Base-by-base conservation (phyloP, 2,888 invertebrate species). In the Malthinus seriepunctatus region DNA sequence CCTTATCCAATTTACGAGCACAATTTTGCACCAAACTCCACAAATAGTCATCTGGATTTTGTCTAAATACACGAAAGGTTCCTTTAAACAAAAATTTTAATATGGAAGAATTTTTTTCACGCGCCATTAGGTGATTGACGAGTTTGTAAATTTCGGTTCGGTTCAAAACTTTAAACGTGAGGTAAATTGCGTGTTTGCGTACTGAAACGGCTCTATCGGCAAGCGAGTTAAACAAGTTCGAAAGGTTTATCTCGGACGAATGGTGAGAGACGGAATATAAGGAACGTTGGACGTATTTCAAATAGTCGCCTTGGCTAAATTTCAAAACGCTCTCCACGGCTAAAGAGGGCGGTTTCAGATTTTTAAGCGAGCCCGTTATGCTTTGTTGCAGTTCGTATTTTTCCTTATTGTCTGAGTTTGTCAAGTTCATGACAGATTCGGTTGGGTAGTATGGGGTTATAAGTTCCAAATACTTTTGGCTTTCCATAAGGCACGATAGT, bases 21-120 rank as follows among this genome's bases (percentile, higher is more conserved):
- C 34, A 44, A 1, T 14, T 9, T 38, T 48, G 51, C 1, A 53
- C 49, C 10, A 53, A 34, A 1, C 44, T 37, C 51, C 51, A 60
- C 10, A 46, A 48, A 10, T 37, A 12, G 23, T 56, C 56, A 5
- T 37, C 35, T 1, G 56, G 49, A 35, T 60, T 56, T 32, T 56
- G 48, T 6, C 12, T 3, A 45, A 56, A 60, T 14, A 47, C 49
- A 10, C 32, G 35, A 7, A 56, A 60, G 3, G 32, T 32, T 8
- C 33, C 56, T 15, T 50, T 60, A 12, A 60, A 52, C 0, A 60
- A 6, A 14, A 56, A 51, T 38, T 56, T 56, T 5, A 44, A 33
- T 8, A 60, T 49, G 2, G 60, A 60, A 6, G 56, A 6, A 32
- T 60, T 60, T 23, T 52, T 56, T 50, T 60, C 60, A 3, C n/a